Base-by-base conservation (phyloP, 2,113 vertebrate species). In the Alethe diademata region DNA sequence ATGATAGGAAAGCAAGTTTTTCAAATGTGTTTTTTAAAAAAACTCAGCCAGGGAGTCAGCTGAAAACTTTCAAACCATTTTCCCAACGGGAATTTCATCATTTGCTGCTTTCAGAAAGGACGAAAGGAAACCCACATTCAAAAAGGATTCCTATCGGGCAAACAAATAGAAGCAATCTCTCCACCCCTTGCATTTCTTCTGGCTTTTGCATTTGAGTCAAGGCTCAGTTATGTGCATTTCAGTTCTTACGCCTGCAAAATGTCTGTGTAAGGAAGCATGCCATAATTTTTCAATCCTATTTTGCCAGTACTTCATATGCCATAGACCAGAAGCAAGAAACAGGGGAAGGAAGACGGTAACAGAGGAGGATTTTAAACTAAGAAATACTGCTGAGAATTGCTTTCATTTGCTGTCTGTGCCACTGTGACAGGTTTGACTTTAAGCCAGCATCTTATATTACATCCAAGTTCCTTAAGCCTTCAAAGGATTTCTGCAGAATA, bases 401-500 rank as follows among this genome's bases (percentile, higher is more conserved):
- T 95, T 88, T 93, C 83, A 92, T 97, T 97, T 0, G 20, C 86
- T 92, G 73, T 48, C 78, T 76, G 72, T 95, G 89, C 95, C 94
- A 93, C 76, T 96, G 94, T 86, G 91, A 92, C 92, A 78, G 69
- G 40, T 81, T 93, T 96, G 97, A 96, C 86, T 91, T 69, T 19
- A 56, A 69, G 92, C 96, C 97, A 97, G 73, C 93, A 71, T 85
- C 95, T 97, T 94, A 85, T 86, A 70, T 97, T 98, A 95, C 96
- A 93, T 93, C 90, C 94, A 96, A 96, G 81, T 96, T 96, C 57
- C 79, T 97, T 93, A 95, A 97, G 81, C 57, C 53, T 93, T 96
- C 4, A 78, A 92, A 93, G 60, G 83, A 91, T 96, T 97, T 95
- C 86, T 91, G 78, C 80, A 95, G 64, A 86, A 86, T 92, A 81